Base-by-base conservation (phyloP, 2,797 vertebrate genomes). In the Sebastes jordani region DNA sequence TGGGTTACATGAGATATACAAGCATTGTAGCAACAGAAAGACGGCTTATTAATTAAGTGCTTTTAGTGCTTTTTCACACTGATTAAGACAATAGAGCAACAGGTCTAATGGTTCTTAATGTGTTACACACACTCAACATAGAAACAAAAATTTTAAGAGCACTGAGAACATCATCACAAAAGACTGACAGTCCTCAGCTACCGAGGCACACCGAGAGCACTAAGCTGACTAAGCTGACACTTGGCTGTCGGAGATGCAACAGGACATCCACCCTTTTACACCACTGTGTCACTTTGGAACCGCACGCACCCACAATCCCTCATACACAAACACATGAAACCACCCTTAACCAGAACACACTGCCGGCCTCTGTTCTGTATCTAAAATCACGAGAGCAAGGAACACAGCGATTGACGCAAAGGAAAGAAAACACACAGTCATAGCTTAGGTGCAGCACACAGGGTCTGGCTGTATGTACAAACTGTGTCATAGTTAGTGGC, bases 221-320 rank as follows among this genome's bases (percentile, higher is more conserved):
- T 60, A 22, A 74, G 68, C 79, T 90, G 88, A 93, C 86, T 87
- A 46, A 90, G 85, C 76, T 93, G 86, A 88, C 91, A 89, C 89
- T 78, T 89, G 87, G 84, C 82, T 90, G 93, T 83, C 66, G 86
- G 83, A 88, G 90, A 85, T 83, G 76, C 83, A 81, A 88, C 84
- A 82, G 88, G 71, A 85, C 89, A 86, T 90, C 87, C 87, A 85
- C 92, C 90, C 84, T 87, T 92, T 94, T 81, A 86, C 93, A 91
- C 89, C 81, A 82, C 54, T 4, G 63, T 87, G 93, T 87, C 86
- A 93, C 66, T 85, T 88, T 65, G 46, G 85, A 86, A 36, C 81
- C 11, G 6, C 85, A 86, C 38, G 46, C 76, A 87, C 68, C 7
- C 58, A 36, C 38, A 54, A 46, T 83, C 56, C 34, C 63, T 77